Conservation (phyloP, 2,888 invertebrate species). For the Rhyacophila evoluta region DNA sequence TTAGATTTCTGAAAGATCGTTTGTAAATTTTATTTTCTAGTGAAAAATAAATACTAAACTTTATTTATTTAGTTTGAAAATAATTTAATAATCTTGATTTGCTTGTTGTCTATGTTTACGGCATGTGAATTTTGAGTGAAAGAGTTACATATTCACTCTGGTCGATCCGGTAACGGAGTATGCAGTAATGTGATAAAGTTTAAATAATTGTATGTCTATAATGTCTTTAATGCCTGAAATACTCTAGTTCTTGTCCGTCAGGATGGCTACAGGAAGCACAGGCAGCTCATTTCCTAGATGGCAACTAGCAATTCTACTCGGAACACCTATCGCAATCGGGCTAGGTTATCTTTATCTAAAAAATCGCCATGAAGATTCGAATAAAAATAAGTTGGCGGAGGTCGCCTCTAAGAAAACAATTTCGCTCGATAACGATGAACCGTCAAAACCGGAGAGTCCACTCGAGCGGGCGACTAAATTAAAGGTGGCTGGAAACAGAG, state of each 20-base stretch:
- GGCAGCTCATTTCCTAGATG: slow-evolving; percentile 80
- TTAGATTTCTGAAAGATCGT: too few relatives aligned
- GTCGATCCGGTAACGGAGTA: slow-evolving; percentile 13
- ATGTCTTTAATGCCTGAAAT: not conserved
- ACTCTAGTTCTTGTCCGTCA: slow-evolving; percentile 39
- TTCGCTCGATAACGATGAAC: slow-evolving; percentile 73
- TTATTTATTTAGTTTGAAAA: too few relatives aligned
- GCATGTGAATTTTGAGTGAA: slow-evolving; percentile 22
- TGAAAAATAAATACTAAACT: too few relatives aligned
- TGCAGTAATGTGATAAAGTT: slow-evolving; percentile 15
- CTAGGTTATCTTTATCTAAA: slow-evolving; percentile 83
- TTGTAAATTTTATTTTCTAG: too few relatives aligned
- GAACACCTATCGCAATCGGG: slow-evolving; percentile 86
- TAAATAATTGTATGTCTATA: not conserved
- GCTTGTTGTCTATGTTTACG: not conserved
- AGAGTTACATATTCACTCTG: slow-evolving; percentile 5
- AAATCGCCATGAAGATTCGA: slow-evolving; percentile 70
- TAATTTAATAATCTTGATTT: not conserved
- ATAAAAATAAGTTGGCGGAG: slow-evolving; percentile 69
- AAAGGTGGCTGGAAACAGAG: slow-evolving; percentile 90
- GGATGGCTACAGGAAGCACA: slow-evolving; percentile 57
- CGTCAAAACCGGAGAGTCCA: slow-evolving; percentile 69
- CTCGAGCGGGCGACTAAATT: slow-evolving; percentile 81
- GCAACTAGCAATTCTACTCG: slow-evolving; percentile 87
- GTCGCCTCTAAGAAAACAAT: slow-evolving; percentile 70